A percentile compares a stretch with the other conserved stretches of the same genome.
These are phyloP conservation scores for Hydrophis major DNA, from an alignment of 2,797 vertebrate genomes.

Conservation along the genomic window DNA sequence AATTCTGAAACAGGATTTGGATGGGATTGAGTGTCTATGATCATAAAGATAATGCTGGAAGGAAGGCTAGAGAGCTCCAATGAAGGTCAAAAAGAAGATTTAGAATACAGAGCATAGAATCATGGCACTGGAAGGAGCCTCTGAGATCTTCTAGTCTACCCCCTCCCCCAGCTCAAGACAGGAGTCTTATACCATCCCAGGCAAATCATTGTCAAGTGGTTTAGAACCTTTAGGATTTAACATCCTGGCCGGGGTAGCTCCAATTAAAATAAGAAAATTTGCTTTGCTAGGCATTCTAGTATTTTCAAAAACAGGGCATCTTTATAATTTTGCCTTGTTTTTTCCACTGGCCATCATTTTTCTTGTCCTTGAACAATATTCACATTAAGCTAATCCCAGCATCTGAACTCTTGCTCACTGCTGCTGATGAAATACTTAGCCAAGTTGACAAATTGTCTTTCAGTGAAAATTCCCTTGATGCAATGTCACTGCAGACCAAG, in stretches of 20 bases:
- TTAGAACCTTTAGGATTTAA: neutral
- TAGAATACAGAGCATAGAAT: neutral
- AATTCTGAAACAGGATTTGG: neutral
- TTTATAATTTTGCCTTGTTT: conserved; percentile 28
- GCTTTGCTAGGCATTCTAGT: neutral
- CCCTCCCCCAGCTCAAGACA: neutral
- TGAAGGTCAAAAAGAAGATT: neutral
- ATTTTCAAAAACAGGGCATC: neutral
- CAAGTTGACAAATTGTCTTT: conserved; percentile 32
- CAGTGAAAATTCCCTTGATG: conserved; percentile 21
- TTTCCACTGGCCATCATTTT: conserved; percentile 61
- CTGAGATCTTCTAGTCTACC: neutral
- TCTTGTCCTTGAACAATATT: conserved; percentile 57
- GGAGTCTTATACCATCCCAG: neutral
- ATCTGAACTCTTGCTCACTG: conserved; percentile 43
- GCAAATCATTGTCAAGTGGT: neutral
- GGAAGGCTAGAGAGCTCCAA: neutral
- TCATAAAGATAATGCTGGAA: neutral
- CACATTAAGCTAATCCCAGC: conserved; percentile 45
- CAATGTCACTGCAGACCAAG: neutral
- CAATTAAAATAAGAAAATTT: neutral
- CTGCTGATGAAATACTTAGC: conserved; percentile 60
- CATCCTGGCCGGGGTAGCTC: neutral
- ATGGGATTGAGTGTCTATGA: no score
- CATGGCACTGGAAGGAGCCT: neutral